Evolutionary conservation across 1,140 invertebrate genomes (phyloP), one percentile per base, ranked within the genome.

Genomic region (Diorhabda sublineata): DNA sequence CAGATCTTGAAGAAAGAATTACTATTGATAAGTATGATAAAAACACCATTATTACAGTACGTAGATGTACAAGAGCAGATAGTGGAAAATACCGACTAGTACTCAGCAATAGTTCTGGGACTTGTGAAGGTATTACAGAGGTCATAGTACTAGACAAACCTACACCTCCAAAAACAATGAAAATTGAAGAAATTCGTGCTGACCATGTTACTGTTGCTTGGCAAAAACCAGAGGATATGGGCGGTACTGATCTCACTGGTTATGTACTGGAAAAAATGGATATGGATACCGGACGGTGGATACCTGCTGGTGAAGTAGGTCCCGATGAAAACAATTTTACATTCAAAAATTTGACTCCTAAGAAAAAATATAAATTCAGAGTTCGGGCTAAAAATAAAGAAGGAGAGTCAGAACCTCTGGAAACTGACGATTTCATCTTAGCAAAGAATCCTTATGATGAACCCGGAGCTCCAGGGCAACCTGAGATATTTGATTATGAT

Each of bases 331-430:
- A 89, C 45, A 87, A 89, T 11, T 97, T 95, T 80, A 93, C 89
- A 2, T 93, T 99, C 72, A 92, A 95, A 78, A 95, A 95, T 44
- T 86, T 99, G 0, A 96, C 95, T 7, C 95, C 96, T 0, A 97
- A 97, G 75, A 98, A 99, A 82, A 96, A 95, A 76, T 99, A 99
- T 82, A 98, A 98, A 83, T 98, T 99, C 85, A 87, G 98, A 59
- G 97, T 99, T 0, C 97, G 96, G 76, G 98, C 98, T 45, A 92
- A 97, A 45, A 99, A 99, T 82, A 98, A 98, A 79, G 98, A 98
- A 84, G 98, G 98, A 2, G 92, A 97, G 84, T 97, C 97, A 0
- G 96, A 99, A 75, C 95, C 98, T 42, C 83, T 98, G 58, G 94
- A 96, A 81, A 95, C 95, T 43, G 90, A 91, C 7, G 93, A 95